Evolutionary conservation across 2,797 vertebrate species (phyloP).

Genomic region (Pachyuromys duprasi): DNA sequence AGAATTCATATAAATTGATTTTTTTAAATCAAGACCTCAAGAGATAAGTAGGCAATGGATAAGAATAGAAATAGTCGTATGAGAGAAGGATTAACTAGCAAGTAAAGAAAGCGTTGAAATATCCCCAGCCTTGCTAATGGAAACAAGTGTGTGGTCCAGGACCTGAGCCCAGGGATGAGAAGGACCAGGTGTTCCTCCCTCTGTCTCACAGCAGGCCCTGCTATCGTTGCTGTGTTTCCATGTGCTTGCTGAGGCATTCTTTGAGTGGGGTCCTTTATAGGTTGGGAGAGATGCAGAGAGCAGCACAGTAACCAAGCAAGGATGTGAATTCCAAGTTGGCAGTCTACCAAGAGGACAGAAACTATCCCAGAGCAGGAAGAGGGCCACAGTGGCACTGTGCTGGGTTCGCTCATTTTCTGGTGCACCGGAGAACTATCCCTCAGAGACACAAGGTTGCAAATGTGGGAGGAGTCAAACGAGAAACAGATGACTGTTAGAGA

Average conservation of each 20-base stretch:
- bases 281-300: not conserved
- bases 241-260: not conserved
- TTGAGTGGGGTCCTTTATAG: not conserved
- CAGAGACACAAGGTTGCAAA: not conserved
- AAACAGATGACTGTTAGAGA: conserved; percentile 41
- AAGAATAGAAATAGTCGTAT: conserved; percentile 59
- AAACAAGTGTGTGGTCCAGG: not conserved
- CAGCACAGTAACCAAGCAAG: not conserved
- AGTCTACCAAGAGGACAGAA: not conserved
- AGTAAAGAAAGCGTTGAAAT: conserved; percentile 13
- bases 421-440: not conserved
- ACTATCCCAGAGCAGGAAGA: not conserved
- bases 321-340: not conserved
- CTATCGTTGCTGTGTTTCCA: not conserved
- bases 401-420: not conserved
- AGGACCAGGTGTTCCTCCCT: not conserved
- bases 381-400: not conserved
- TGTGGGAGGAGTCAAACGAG: not conserved
- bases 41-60: conserved; percentile 58
- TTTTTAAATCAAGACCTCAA: conserved; percentile 63
- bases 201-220: not conserved
- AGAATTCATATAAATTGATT: conserved; percentile 79
- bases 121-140: not conserved
- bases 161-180: not conserved
- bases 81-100: conserved; percentile 14